These are phyloP conservation scores for Apamea epomidion DNA, from an alignment of 2,888 invertebrate genomes.

Conservation along the genomic window DNA sequence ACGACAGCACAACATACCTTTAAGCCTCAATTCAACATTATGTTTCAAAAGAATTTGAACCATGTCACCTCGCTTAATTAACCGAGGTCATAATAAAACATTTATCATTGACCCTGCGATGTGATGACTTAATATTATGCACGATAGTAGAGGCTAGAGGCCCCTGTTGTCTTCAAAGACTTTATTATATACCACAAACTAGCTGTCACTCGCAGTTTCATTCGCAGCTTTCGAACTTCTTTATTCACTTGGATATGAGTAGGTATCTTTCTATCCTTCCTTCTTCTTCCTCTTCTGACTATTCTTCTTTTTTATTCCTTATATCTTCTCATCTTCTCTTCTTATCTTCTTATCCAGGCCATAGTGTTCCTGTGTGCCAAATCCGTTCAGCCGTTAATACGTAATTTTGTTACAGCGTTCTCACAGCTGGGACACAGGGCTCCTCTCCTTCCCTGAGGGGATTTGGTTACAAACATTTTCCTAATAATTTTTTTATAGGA, in stretches of 20 bases:
- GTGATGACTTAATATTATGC: slow-evolving; percentile 30
- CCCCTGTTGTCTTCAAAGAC: slow-evolving; percentile 9
- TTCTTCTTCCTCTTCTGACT: neutral
- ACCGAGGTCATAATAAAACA: slow-evolving; percentile 50
- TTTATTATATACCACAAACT: neutral
- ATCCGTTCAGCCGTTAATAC: neutral
- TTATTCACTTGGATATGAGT: neutral
- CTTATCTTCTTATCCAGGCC: no score
- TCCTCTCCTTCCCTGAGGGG: no score
- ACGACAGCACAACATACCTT: neutral
- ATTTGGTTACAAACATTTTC: no score
- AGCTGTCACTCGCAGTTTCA: neutral
- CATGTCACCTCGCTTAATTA: slow-evolving; percentile 61
- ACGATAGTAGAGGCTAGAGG: neutral
- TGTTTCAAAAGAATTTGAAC: slow-evolving; percentile 43
- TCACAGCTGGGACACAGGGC: no score
- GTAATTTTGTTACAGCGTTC: neutral
- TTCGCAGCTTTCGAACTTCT: neutral
- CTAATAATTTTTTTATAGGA: neutral
- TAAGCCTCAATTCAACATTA: slow-evolving; percentile 17
- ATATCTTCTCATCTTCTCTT: no score
- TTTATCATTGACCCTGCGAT: slow-evolving; percentile 51
- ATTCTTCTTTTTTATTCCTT: neutral
- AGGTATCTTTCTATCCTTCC: neutral
- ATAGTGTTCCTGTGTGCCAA: no score